Percentiles rank a stretch among this genome's conserved stretches.
Evolutionary conservation across 2,888 invertebrate species (phyloP).

Genomic region (Phengaris arion): DNA sequence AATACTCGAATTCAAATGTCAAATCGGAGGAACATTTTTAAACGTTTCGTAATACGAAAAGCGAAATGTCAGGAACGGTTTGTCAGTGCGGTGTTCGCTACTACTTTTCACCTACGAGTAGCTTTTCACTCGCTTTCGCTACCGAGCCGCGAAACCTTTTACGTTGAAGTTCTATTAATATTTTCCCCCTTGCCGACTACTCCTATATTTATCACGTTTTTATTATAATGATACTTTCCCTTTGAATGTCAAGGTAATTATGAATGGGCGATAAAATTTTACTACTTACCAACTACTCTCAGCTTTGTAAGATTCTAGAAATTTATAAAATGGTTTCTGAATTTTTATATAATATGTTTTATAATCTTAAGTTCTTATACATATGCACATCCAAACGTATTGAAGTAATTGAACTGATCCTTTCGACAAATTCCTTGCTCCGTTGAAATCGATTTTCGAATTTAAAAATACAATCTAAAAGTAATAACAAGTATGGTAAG

Average conservation of each 20-base stretch:
- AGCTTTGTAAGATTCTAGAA: conserved; percentile 45
- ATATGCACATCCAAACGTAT: no score
- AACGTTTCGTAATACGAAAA: background rate
- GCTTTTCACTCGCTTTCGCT: conserved; percentile 16
- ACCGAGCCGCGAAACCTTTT: conserved; percentile 16
- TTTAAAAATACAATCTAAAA: background rate
- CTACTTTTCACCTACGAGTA: conserved; percentile 14
- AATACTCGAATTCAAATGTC: conserved; percentile 13
- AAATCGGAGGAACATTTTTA: conserved; percentile 21
- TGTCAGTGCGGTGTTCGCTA: conserved; percentile 9
- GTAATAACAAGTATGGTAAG: conserved; percentile 9
- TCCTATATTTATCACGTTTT: conserved; percentile 51
- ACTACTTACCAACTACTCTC: conserved; percentile 35
- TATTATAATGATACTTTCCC: conserved; percentile 52
- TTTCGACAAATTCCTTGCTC: no score
- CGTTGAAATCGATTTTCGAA: background rate
- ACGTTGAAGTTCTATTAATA: conserved; percentile 26
- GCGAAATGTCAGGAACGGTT: conserved; percentile 24
- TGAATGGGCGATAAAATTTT: conserved; percentile 49
- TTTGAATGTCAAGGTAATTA: conserved; percentile 50
- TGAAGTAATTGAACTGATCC: no score
- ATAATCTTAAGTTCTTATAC: no score
- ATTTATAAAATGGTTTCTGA: background rate
- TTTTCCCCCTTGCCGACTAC: conserved; percentile 39
- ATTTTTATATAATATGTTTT: no score